Percentiles rank a stretch among this genome's conserved stretches.
Conservation (phyloP, 92 coral and sea anemone species). For the Phymanthus crucifer region DNA sequence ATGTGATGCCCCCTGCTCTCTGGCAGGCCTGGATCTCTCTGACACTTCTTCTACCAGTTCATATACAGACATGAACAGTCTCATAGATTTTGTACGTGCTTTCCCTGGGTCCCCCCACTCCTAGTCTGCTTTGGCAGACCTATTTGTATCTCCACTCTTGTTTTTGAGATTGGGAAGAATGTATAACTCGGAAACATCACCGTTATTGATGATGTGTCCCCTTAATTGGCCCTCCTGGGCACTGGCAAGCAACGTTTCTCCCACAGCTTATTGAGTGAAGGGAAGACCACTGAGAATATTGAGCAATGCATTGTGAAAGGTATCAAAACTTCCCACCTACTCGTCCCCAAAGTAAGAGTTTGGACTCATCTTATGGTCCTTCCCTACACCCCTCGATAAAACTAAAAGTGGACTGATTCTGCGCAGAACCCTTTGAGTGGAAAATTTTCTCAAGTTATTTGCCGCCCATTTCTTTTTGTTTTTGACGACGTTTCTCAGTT, state of each 20-base stretch:
- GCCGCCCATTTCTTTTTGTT: too few relatives aligned
- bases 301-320: too few relatives aligned
- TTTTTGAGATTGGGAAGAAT: slow-evolving; percentile 11
- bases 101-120: slow-evolving; percentile 7
- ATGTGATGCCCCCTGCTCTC: neutral
- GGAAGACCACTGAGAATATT: too few relatives aligned
- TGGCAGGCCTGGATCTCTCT: neutral
- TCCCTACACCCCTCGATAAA: too few relatives aligned
- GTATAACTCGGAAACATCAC: neutral
- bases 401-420: too few relatives aligned
- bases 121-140: neutral
- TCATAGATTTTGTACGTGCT: neutral
- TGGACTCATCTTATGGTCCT: too few relatives aligned
- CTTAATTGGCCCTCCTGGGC: neutral
- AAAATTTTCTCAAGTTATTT: too few relatives aligned
- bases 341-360: too few relatives aligned
- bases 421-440: too few relatives aligned
- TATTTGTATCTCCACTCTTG: neutral
- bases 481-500: too few relatives aligned
- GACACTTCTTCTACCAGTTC: neutral
- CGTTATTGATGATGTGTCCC: neutral
- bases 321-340: too few relatives aligned
- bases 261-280: too few relatives aligned
- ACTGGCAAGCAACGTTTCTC: slow-evolving; percentile 15
- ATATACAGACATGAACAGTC: neutral